Base-by-base conservation (phyloP, 2,113 vertebrate genomes). In the Pangasianodon gigas region DNA sequence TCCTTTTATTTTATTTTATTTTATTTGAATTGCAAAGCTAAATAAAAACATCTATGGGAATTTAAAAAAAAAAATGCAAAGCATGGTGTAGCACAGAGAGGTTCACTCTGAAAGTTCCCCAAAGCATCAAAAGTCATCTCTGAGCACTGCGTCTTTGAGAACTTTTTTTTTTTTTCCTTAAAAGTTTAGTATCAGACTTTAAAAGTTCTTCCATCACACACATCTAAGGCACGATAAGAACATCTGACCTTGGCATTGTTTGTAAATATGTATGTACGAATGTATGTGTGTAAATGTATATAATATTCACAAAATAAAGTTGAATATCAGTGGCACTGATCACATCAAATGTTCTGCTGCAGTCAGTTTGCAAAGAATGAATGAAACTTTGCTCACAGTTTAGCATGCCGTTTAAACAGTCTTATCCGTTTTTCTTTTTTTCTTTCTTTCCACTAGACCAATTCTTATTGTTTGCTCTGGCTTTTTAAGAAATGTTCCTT, bases 251-350 rank as follows among this genome's bases (percentile, higher is more conserved):
- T 81, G 89, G 85, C 54, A 29, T 85, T 88, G 83, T 90, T 69
- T 92, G 91, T 93, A 91, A 89, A 91, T 91, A 90, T 92, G 90
- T 92, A 91, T 89, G 84, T 92, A 91, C 85, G 90, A 89, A 90
- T 93, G 91, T 91, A 89, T 90, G 85, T 92, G 91, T 93, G 88
- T 90, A 91, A 87, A 93, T 92, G 90, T 92, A 90, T 82, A 91
- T 90, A 91, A 82, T 91, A 90, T 86, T 91, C 90, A 92, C 88
- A 41, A 90, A 92, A 91, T 91, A 91, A 91, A 91, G 88, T 90
- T 87, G 79, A 87, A 83, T 90, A 86, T 84, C 80, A 89, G 87
- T 88, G 77, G 88, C 89, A 84, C 87, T 85, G 84, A 80, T 90
- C 85, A 90, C 89, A 75, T 84, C n/a, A 65, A 75, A 87, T 77